Conservation (phyloP, 2,888 invertebrate species). For the Acheta domesticus region DNA sequence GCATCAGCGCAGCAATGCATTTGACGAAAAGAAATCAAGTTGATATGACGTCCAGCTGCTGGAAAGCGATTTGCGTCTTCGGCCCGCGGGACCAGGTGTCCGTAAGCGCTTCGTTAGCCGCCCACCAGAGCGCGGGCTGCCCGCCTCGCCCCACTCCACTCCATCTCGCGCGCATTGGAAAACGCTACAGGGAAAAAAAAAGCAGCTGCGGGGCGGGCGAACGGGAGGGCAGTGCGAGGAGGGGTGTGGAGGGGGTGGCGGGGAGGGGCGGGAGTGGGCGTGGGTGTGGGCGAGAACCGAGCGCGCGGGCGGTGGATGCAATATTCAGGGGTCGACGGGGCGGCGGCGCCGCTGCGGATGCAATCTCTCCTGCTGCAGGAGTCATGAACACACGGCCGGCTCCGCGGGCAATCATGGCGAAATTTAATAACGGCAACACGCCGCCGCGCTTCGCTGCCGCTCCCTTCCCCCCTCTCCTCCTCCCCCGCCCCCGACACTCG, state of each 20-base stretch:
- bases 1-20: too few relatives aligned
- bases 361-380: conserved; percentile 10
- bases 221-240: background rate
- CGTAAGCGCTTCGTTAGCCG: too few relatives aligned
- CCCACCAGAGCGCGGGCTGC: too few relatives aligned
- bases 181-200: background rate
- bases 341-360: background rate
- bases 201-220: background rate
- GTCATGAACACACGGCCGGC: background rate
- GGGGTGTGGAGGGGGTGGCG: background rate
- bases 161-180: too few relatives aligned
- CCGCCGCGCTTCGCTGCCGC: background rate
- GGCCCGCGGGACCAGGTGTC: too few relatives aligned
- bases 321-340: background rate
- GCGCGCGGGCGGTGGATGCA: background rate
- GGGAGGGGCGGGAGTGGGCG: too few relatives aligned
- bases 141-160: too few relatives aligned
- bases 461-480: too few relatives aligned
- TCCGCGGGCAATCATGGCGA: background rate
- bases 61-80: too few relatives aligned
- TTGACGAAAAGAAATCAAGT: too few relatives aligned
- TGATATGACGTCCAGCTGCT: too few relatives aligned
- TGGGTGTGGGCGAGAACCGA: background rate
- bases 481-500: too few relatives aligned
- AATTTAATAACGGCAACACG: conserved; percentile 3